phyloP scores from a whole-genome alignment of 2,888 invertebrate species.

The Eudemis profundana region DNA sequence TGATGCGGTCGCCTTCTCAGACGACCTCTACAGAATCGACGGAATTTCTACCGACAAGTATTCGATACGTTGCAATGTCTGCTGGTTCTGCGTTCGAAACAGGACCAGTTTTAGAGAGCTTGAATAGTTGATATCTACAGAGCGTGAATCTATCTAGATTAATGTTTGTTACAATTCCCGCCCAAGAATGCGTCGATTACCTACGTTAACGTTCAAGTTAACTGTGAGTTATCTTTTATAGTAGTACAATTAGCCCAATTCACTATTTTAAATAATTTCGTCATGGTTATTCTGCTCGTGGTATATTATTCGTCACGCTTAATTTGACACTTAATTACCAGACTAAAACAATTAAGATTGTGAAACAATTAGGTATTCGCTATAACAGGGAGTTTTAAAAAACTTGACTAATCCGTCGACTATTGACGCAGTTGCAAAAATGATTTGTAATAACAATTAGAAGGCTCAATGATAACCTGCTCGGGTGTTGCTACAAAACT shows the following conservation, averaged over 20 bases:
- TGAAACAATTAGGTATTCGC: not conserved
- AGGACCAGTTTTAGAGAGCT: constrained; percentile 20
- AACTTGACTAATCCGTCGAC: not conserved
- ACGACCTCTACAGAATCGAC: constrained; percentile 67
- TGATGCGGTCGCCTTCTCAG: constrained; percentile 72
- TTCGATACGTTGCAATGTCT: constrained; percentile 29
- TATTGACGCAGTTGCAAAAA: constrained; percentile 6
- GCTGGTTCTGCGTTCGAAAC: constrained; percentile 24
- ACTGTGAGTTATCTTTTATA: not conserved
- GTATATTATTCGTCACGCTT: not conserved
- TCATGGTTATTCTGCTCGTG: not conserved
- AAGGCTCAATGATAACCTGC: constrained; percentile 44
- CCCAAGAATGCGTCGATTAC: not conserved
- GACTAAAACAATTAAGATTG: constrained; percentile 13
- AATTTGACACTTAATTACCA: constrained; percentile 6
- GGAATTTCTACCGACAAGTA: constrained; percentile 63
- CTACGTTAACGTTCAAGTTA: not conserved
- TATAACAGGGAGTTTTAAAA: not conserved
- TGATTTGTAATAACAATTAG: constrained; percentile 10
- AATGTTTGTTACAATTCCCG: not conserved
- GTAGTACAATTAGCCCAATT: not conserved
- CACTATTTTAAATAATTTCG: not conserved
- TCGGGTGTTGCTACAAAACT: constrained; percentile 12
- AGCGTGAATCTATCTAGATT: constrained; percentile 9
- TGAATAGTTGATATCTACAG: constrained; percentile 16